These are phyloP conservation scores for Dallia pectoralis DNA, from an alignment of 2,797 vertebrate genomes.

Conservation along the genomic window DNA sequence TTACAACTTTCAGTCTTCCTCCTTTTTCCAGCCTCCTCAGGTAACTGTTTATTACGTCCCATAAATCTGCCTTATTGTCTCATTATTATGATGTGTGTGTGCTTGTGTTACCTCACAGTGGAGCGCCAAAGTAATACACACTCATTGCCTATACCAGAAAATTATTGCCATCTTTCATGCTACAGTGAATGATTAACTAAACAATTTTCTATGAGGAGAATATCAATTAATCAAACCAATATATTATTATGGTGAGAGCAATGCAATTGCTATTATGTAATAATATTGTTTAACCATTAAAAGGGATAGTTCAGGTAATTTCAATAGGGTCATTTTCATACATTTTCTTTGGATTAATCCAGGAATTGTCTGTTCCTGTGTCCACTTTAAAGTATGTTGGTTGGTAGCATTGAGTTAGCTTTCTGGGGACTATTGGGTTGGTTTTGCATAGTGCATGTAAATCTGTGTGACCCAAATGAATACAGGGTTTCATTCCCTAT, in stretches of 20 bases:
- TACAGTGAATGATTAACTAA: constrained; percentile 54
- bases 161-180: neutral
- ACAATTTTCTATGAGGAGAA: constrained; percentile 48
- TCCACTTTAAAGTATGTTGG: too few species aligned
- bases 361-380: too few species aligned
- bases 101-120: neutral
- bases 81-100: neutral
- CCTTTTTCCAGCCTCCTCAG: too few species aligned
- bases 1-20: too few species aligned
- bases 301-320: constrained; percentile 15
- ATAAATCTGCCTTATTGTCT: neutral
- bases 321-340: too few species aligned
- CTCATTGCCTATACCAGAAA: neutral
- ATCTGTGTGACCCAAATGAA: too few species aligned
- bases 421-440: too few species aligned
- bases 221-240: constrained; percentile 42
- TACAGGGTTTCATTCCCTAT: too few species aligned
- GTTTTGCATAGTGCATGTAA: too few species aligned
- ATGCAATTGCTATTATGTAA: constrained; percentile 44
- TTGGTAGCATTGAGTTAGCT: too few species aligned
- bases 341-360: too few species aligned
- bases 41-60: neutral
- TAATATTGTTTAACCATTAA: constrained; percentile 55
- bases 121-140: neutral
- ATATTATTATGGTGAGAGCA: constrained; percentile 39